Percentiles rank a stretch among this genome's conserved stretches.
phyloP scores from a whole-genome alignment of 2,888 invertebrate species.

The Coenonympha arcania region DNA sequence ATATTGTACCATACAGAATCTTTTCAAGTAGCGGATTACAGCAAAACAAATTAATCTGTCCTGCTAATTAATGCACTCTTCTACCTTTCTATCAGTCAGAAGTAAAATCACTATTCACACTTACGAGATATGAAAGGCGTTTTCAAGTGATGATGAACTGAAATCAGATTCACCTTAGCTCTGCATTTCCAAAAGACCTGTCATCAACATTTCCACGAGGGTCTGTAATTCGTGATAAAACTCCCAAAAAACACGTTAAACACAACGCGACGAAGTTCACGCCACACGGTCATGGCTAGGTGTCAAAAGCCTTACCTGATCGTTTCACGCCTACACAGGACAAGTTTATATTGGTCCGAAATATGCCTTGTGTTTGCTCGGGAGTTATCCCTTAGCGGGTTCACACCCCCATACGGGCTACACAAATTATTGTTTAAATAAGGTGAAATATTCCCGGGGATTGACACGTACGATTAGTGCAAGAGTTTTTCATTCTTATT shows the following conservation, averaged over 20 bases:
- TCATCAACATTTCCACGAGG: constrained; percentile 38
- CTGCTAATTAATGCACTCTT: too few species aligned
- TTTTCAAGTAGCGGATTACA: too few species aligned
- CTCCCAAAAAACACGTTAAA: constrained; percentile 60
- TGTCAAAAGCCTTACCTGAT: constrained; percentile 74
- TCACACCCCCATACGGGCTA: constrained; percentile 61
- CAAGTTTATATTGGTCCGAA: constrained; percentile 42
- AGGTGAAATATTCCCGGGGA: constrained; percentile 43
- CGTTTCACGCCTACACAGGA: constrained; percentile 57
- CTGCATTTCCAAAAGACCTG: constrained; percentile 1
- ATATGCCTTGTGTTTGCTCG: constrained; percentile 61
- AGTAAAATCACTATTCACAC: too few species aligned
- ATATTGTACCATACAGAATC: too few species aligned
- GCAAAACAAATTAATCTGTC: too few species aligned
- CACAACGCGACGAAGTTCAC: constrained; percentile 65
- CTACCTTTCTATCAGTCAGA: too few species aligned
- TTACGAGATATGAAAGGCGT: too few species aligned
- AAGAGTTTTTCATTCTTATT: neutral
- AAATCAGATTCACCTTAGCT: too few species aligned
- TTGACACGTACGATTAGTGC: constrained; percentile 39
- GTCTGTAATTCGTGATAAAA: constrained; percentile 40
- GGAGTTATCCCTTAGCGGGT: constrained; percentile 57
- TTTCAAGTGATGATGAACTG: too few species aligned
- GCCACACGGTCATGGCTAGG: constrained; percentile 58
- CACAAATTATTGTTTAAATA: constrained; percentile 63